phyloP scores from a whole-genome alignment of 2,888 invertebrate species.

The Branchellion lobata region DNA sequence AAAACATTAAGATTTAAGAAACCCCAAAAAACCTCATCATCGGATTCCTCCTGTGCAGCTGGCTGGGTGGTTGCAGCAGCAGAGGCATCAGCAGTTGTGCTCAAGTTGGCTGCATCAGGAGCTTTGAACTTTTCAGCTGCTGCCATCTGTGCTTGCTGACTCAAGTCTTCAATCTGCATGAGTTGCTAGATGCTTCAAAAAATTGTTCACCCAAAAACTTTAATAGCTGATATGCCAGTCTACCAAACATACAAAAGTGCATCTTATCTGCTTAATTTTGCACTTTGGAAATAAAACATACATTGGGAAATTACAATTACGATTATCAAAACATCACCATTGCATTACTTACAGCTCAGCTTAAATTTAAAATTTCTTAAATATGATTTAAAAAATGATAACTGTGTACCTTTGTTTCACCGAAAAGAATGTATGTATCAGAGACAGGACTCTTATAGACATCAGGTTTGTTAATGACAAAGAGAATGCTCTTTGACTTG shows the following conservation, averaged over 20 bases:
- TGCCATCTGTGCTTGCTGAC: constrained; percentile 92
- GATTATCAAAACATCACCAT: too few species aligned
- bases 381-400: constrained; percentile 6
- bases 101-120: constrained; percentile 59
- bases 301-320: not conserved
- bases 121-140: constrained; percentile 98
- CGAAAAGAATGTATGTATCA: constrained; percentile 98
- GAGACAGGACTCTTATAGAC: constrained; percentile 79
- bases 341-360: too few species aligned
- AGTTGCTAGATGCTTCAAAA: too few species aligned
- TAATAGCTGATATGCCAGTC: too few species aligned
- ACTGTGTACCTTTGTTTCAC: constrained; percentile 93
- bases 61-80: constrained; percentile 60
- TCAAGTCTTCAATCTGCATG: constrained; percentile 87
- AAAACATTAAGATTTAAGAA: too few species aligned
- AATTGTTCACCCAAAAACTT: too few species aligned
- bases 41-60: constrained; percentile 73
- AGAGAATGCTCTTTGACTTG: constrained; percentile 97
- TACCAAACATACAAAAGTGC: too few species aligned
- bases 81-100: constrained; percentile 54
- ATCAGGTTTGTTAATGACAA: constrained; percentile 98
- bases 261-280: too few species aligned
- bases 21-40: constrained; percentile 73
- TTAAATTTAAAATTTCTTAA: too few species aligned
- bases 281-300: not conserved